phyloP scores from a whole-genome alignment of 23 tunicate species.

The Halocynthia roretzi region DNA sequence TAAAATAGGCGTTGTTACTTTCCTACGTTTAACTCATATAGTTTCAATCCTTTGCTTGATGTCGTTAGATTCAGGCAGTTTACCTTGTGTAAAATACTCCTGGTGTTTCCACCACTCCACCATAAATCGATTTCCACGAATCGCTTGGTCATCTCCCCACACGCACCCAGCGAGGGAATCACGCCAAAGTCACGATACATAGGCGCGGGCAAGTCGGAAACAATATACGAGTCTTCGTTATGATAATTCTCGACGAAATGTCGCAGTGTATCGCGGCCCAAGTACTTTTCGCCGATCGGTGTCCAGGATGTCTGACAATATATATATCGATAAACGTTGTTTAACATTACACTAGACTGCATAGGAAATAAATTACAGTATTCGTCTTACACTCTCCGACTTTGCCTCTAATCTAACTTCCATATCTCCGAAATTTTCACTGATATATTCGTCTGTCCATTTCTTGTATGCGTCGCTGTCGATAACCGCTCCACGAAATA shows the following conservation, averaged over 20 bases:
- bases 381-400: conserved; percentile 33
- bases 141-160: conserved; percentile 33
- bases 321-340: neutral
- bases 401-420: conserved; percentile 60
- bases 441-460: conserved; percentile 55
- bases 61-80: neutral
- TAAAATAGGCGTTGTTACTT: neutral
- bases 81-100: conserved; percentile 40
- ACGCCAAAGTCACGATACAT: conserved; percentile 34
- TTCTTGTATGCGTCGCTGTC: conserved; percentile 17
- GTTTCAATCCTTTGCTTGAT: neutral
- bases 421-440: conserved; percentile 36
- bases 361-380: neutral
- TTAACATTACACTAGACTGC: neutral
- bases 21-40: neutral
- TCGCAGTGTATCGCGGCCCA: conserved; percentile 42
- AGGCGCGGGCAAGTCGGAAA: conserved; percentile 37
- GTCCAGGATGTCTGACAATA: conserved; percentile 3
- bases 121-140: conserved; percentile 43
- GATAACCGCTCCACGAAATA: conserved; percentile 33
- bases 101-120: conserved; percentile 46
- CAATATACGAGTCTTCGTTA: conserved; percentile 21
- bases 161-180: conserved; percentile 41
- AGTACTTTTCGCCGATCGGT: conserved; percentile 31
- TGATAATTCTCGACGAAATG: conserved; percentile 37